Conservation (phyloP, 2,797 vertebrate genomes). For the Gephyroberyx darwinii region DNA sequence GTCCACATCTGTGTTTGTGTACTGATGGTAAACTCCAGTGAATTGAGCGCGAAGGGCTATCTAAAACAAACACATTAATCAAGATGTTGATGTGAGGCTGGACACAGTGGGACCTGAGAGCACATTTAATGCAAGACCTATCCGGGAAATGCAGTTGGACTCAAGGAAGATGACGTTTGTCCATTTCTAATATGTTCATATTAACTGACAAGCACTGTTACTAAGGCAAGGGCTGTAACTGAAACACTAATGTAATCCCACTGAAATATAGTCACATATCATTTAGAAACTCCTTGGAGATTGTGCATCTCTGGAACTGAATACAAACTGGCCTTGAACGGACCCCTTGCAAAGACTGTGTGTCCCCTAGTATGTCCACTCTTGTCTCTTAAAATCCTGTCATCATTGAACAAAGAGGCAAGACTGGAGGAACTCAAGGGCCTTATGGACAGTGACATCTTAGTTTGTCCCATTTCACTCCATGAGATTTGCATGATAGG, state of each 20-base stretch:
- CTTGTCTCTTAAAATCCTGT: too few species aligned
- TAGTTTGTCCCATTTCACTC: conserved; percentile 11
- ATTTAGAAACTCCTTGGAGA: background rate
- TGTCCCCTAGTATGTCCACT: too few species aligned
- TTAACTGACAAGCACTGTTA: background rate
- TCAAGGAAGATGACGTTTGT: background rate
- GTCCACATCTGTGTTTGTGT: conserved; percentile 52
- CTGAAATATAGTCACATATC: background rate
- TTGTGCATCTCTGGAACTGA: too few species aligned
- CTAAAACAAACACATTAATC: conserved; percentile 73
- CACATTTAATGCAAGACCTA: conserved; percentile 9
- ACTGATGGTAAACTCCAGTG: conserved; percentile 46
- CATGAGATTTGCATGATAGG: conserved; percentile 79
- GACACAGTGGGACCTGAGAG: conserved; percentile 20
- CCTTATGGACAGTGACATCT: background rate
- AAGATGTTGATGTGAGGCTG: conserved; percentile 38
- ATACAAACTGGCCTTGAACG: too few species aligned
- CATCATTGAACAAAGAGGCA: background rate
- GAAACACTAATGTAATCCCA: background rate
- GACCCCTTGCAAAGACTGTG: too few species aligned
- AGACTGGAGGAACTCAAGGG: background rate
- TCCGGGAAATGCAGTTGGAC: conserved; percentile 12
- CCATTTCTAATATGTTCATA: background rate
- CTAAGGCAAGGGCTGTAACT: background rate
- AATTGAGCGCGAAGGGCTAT: conserved; percentile 48